Evolutionary conservation across 2,888 invertebrate genomes (phyloP), one percentile per base, ranked within the genome.

Genomic region (Luffia ferchaultella): DNA sequence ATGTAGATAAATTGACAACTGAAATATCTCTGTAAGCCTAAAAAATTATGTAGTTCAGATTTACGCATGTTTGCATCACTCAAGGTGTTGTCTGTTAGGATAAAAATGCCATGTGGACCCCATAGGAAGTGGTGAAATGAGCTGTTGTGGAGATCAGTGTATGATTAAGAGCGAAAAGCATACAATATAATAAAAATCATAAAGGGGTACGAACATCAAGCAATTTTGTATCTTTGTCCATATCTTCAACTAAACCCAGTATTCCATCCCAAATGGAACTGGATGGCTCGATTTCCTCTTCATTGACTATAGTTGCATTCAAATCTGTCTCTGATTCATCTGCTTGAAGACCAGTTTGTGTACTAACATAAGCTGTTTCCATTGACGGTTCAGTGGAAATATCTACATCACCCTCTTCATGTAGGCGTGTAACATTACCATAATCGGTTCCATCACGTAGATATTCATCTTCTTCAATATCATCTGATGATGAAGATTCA

Each of bases 401-500:
- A n/a, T 68, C 67, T 2, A 64, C 64, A 41, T 49, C 57, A 0
- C 68, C 73, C 20, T 74, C 74, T 17, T 52, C 52, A 42, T 76
- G 74, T 2, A 74, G 56, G 16, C 73, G 60, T 7, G 77, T 76
- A 2, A 79, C 70, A 49, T 83, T 71, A 16, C 86, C 83, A 51
- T 82, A 83, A 56, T 83, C 83, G 1, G 77, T 78, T 5, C 83
- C 83, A 54, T 83, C 83, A 1, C 74, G 61, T 15, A 83, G 66
- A 55, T 82, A 83, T 45, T 79, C 83, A 60, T 82, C 78, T 20
- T 83, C 82, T 55, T 88, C 88, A 45, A 87, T 84, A 20, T 88
- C 86, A 44, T 88, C 84, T 40, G 86, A 86, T 16, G 90, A 87
- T 62, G 90, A 90, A 41, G 86, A 86, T 68, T 91, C 90, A 61